Evolutionary conservation across 2,113 vertebrate species (phyloP).

Genomic region (Tenrec ecaudatus): DNA sequence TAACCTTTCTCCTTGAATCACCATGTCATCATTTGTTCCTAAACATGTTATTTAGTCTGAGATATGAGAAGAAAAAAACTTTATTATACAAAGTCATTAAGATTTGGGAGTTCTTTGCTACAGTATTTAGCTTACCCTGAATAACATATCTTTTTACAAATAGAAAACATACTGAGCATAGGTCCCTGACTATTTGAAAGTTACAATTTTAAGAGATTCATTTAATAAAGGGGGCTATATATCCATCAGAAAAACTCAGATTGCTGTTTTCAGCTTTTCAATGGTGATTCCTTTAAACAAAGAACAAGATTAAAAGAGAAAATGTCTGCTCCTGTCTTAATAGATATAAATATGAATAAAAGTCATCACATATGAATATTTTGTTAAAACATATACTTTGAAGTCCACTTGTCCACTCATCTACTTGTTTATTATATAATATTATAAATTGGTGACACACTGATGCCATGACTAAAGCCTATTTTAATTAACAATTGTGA

Average conservation of each 20-base stretch:
- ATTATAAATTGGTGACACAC: too few relatives aligned
- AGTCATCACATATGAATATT: not conserved
- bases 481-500: too few relatives aligned
- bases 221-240: not conserved
- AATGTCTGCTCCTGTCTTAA: not conserved
- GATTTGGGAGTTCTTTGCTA: not conserved
- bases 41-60: not conserved
- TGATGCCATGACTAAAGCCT: too few relatives aligned
- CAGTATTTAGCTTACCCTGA: not conserved
- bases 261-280: not conserved
- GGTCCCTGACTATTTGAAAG: not conserved
- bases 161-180: not conserved
- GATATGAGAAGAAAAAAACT: not conserved
- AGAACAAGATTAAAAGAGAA: not conserved
- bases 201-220: not conserved
- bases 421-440: too few relatives aligned
- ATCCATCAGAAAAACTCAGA: not conserved
- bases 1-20: not conserved
- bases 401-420: not conserved
- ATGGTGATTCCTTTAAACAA: not conserved
- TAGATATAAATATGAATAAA: not conserved
- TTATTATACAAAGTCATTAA: not conserved
- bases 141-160: not conserved
- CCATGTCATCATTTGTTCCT: not conserved
- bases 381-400: not conserved